These are phyloP conservation scores for Calephelis nemesis DNA, from an alignment of 1,140 invertebrate species.

Conservation along the genomic window DNA sequence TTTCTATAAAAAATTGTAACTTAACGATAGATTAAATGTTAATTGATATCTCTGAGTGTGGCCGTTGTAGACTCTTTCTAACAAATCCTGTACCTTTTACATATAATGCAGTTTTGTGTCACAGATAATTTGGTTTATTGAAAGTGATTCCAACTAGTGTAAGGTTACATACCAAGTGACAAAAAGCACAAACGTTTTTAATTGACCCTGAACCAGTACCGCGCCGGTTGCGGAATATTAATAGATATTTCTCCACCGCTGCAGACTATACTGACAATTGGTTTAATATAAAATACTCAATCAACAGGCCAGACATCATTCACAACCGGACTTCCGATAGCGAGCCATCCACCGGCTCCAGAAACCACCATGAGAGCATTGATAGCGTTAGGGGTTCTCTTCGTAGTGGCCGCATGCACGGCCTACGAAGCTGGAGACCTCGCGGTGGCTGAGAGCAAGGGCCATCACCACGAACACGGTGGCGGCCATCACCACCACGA, in stretches of 20 bases:
- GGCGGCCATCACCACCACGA: constrained; percentile 79
- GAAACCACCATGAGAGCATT: constrained; percentile 49
- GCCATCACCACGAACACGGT: constrained; percentile 68
- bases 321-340: constrained; percentile 65
- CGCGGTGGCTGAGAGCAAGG: constrained; percentile 73
- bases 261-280: constrained; percentile 35
- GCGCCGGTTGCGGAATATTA: constrained; percentile 56
- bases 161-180: neutral
- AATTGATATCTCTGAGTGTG: too few species aligned
- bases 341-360: constrained; percentile 30
- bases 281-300: constrained; percentile 67
- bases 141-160: too few species aligned
- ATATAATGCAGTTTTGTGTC: too few species aligned
- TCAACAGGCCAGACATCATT: constrained; percentile 58
- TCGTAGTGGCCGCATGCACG: constrained; percentile 51
- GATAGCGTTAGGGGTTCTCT: constrained; percentile 49
- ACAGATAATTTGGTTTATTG: too few species aligned
- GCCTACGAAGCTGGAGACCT: constrained; percentile 59
- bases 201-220: constrained; percentile 38
- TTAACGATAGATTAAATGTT: too few species aligned
- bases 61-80: too few species aligned
- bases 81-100: too few species aligned
- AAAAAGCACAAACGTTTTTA: constrained; percentile 24
- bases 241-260: constrained; percentile 52
- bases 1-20: too few species aligned